Conservation (phyloP, 2,113 vertebrate genomes). For the Cairina moschata region DNA sequence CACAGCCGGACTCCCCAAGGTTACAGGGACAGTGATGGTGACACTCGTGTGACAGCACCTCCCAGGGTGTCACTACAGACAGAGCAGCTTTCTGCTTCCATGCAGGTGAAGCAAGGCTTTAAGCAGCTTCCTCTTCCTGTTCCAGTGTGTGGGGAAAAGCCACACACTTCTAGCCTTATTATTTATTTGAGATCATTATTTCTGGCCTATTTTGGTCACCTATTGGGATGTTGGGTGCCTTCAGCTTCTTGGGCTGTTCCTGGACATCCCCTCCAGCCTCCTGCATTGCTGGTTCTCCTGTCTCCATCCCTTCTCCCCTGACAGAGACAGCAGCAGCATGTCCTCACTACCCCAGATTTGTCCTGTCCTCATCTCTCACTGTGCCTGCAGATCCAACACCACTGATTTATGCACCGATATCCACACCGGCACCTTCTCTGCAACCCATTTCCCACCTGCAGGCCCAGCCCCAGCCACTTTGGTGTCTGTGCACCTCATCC, state of each 20-base stretch:
- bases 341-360: neutral
- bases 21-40: neutral
- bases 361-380: neutral
- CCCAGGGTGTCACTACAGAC: neutral
- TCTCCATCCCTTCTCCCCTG: neutral
- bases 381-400: neutral
- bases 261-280: neutral
- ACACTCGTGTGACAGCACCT: neutral
- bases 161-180: too few relatives aligned
- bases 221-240: neutral
- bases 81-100: neutral
- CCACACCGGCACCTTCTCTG: neutral
- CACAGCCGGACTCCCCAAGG: neutral
- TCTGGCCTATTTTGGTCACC: neutral
- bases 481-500: neutral
- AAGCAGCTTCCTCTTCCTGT: neutral
- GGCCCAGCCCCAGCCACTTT: neutral
- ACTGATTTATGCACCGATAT: neutral
- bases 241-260: neutral
- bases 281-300: neutral
- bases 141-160: neutral
- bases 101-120: neutral
- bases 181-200: neutral
- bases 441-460: neutral
- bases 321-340: neutral